Evolutionary conservation across 2,113 vertebrate species (phyloP).

Genomic region (Aramus guarauna): DNA sequence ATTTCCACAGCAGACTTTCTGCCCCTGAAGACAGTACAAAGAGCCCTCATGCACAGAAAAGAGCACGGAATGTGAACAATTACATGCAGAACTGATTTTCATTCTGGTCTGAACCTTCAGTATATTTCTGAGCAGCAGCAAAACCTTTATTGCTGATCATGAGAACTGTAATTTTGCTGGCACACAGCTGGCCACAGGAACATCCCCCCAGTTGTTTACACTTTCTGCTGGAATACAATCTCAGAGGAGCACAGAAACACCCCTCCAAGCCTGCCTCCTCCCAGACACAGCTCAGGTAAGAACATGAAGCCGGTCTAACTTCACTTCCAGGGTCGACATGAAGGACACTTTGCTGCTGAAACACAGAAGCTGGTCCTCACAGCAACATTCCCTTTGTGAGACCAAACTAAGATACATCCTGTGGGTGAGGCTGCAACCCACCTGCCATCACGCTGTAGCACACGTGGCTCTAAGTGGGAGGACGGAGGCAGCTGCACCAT

Average conservation of each 20-base stretch:
- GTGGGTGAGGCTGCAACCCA: background rate
- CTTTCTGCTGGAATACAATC: background rate
- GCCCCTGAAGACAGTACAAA: background rate
- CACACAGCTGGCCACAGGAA: background rate
- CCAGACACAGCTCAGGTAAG: background rate
- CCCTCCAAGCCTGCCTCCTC: background rate
- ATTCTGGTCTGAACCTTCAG: background rate
- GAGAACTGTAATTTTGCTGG: conserved; percentile 19
- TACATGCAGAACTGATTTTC: background rate
- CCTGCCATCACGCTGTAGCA: background rate
- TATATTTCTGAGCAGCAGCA: conserved; percentile 12
- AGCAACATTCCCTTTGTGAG: background rate
- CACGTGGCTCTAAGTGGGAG: background rate
- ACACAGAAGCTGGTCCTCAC: background rate
- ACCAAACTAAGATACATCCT: background rate
- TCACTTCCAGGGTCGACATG: background rate
- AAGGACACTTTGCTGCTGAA: background rate
- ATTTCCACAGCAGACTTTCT: conserved; percentile 23
- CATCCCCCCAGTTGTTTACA: background rate
- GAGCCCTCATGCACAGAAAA: background rate
- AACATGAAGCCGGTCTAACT: background rate
- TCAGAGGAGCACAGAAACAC: background rate
- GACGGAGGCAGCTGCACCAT: background rate
- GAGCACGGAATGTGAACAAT: background rate
- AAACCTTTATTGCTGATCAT: conserved; percentile 4